These are phyloP conservation scores for Popillia japonica DNA, from an alignment of 1,140 invertebrate species.

Conservation along the genomic window DNA sequence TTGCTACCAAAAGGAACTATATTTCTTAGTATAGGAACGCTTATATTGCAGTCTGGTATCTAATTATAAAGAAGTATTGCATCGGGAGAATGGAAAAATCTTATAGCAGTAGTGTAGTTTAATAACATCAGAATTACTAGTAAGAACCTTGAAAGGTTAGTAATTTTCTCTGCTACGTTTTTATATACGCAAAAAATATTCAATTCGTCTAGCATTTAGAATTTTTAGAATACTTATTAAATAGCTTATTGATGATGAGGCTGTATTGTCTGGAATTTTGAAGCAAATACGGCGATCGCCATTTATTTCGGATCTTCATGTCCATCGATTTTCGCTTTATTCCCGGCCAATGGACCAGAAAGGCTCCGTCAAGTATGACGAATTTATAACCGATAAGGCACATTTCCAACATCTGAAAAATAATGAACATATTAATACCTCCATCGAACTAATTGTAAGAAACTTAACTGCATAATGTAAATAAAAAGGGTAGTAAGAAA, in stretches of 20 bases:
- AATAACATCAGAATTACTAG: neutral
- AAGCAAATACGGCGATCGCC: slow-evolving; percentile 65
- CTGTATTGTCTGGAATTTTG: slow-evolving; percentile 72
- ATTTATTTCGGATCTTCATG: slow-evolving; percentile 56
- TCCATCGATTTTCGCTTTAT: slow-evolving; percentile 66
- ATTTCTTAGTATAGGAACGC: too few relatives aligned
- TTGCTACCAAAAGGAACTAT: too few relatives aligned
- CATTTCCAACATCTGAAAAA: slow-evolving; percentile 78
- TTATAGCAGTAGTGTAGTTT: neutral
- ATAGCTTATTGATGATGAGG: slow-evolving; percentile 66
- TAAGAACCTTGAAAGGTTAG: slow-evolving; percentile 15
- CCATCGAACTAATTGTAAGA: too few relatives aligned
- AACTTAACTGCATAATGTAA: too few relatives aligned
- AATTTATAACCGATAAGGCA: slow-evolving; percentile 79
- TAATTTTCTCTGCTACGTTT: neutral
- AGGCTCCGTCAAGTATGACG: slow-evolving; percentile 79
- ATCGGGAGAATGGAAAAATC: too few relatives aligned
- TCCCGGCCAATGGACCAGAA: slow-evolving; percentile 80
- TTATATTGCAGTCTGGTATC: too few relatives aligned
- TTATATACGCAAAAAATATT: slow-evolving; percentile 41
- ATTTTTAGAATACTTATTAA: slow-evolving; percentile 67
- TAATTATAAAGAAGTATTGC: too few relatives aligned
- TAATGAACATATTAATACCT: too few relatives aligned
- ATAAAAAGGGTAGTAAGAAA: too few relatives aligned
- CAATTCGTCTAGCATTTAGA: slow-evolving; percentile 65